Base-by-base conservation (phyloP, 2,888 invertebrate genomes). In the Orthosia cruda region DNA sequence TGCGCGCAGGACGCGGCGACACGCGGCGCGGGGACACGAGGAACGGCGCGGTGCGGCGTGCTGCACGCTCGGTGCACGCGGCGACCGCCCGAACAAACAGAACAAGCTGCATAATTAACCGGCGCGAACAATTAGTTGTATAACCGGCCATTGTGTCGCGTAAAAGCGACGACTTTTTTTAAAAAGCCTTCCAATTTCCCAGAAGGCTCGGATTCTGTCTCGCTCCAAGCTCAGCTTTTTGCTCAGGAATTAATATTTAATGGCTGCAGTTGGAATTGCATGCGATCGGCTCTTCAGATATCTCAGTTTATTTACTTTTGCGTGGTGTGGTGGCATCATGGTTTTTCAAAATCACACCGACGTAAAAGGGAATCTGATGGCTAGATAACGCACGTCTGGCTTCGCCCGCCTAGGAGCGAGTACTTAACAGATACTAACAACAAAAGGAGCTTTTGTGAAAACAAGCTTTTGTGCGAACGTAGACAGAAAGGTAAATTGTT, bases 51-150 rank as follows among this genome's bases (percentile, higher is more conserved):
- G 61, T 68, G 72, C 74, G 52, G 70, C 73, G 58, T 1, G 40
- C 74, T 57, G 75, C 83, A 75, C 71, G 80, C 77, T 83, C 80
- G 23, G 16, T 16, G 57, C 57, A 16, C 26, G 71, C 87, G 87
- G 87, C 87, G 87, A 89, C 85, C 87, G 84, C 89, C 87, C 90
- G 81, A 84, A 87, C 92, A 93, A 94, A 94, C 92, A 94, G 91
- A 93, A 91, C 92, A 85, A 88, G 89, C 89, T 92, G 93, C 92
- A 95, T 94, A 94, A 95, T 95, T 94, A 95, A 93, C 92, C 92
- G 92, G 92, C 91, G 92, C 92, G 93, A 93, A 94, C 92, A 95
- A 95, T 95, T 95, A 95, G 94, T 95, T 95, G 94, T 94, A 93
- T 94, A 95, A 94, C 93, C 92, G 91, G 92, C 92, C 90, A 93